phyloP scores from a whole-genome alignment of 1,140 invertebrate species.

The Drosophila bocqueti region DNA sequence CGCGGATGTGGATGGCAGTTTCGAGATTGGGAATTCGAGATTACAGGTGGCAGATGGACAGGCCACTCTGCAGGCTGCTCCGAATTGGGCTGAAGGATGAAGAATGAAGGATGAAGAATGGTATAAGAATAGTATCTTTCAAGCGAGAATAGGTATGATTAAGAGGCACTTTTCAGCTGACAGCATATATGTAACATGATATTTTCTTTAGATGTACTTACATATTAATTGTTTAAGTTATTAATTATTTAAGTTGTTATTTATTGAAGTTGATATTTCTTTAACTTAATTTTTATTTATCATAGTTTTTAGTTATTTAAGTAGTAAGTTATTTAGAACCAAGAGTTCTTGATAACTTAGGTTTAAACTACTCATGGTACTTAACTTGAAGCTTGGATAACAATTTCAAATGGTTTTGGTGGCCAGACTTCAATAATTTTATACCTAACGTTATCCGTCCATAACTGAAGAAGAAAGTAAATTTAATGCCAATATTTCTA shows the following conservation, averaged over 20 bases:
- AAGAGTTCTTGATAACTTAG: not conserved
- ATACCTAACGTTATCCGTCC: not conserved
- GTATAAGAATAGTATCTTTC: not conserved
- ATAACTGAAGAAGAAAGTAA: not conserved
- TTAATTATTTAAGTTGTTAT: no score
- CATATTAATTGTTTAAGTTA: not conserved
- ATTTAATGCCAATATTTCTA: not conserved
- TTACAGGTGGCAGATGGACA: constrained; percentile 7
- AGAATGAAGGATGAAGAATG: no score
- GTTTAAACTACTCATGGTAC: not conserved
- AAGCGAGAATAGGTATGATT: not conserved
- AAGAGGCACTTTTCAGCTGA: not conserved
- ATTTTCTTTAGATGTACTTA: not conserved
- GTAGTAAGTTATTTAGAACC: not conserved
- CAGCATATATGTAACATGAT: not conserved
- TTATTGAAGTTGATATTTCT: no score
- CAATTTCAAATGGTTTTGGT: not conserved
- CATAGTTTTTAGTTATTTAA: no score
- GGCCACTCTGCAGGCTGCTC: not conserved
- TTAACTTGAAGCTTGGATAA: not conserved
- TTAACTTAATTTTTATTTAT: no score
- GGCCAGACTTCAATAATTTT: not conserved
- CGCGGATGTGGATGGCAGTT: not conserved
- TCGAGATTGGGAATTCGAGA: not conserved
- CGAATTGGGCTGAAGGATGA: not conserved